Percentiles rank a stretch among this genome's conserved stretches.
phyloP scores from a whole-genome alignment of 2,797 vertebrate species.

The Danio choprae region DNA sequence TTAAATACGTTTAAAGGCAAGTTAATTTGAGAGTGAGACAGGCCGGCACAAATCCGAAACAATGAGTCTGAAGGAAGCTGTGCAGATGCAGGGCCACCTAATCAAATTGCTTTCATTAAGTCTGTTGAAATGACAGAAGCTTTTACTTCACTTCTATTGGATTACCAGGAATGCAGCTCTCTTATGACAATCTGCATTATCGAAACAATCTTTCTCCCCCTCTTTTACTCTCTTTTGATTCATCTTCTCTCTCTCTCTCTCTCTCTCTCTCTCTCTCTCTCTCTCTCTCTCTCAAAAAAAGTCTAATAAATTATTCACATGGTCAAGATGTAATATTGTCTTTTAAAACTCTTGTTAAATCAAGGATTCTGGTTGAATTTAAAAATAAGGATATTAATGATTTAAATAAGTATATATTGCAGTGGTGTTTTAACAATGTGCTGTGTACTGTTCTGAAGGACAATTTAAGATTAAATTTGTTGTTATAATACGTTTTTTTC shows the following conservation, averaged over 20 bases:
- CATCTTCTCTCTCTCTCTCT: conserved; percentile 38
- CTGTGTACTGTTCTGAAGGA: no score
- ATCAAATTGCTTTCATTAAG: conserved; percentile 74
- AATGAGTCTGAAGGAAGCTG: conserved; percentile 65
- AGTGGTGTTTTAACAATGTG: no score
- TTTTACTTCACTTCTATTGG: conserved; percentile 68
- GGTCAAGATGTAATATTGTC: no score
- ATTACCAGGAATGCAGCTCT: conserved; percentile 70
- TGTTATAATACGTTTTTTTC: no score
- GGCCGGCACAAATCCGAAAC: conserved; percentile 65
- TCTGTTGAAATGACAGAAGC: conserved; percentile 68
- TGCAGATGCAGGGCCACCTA: conserved; percentile 57
- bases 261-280: conserved; percentile 39
- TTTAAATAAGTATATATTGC: no score
- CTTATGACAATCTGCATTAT: conserved; percentile 76
- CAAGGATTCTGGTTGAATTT: no score
- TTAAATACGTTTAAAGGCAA: conserved; percentile 57
- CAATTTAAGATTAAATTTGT: no score
- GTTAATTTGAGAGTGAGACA: conserved; percentile 61
- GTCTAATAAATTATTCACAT: no score
- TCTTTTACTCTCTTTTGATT: conserved; percentile 55
- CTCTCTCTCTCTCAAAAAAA: conserved; percentile 48
- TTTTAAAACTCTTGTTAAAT: no score
- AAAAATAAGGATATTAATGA: no score
- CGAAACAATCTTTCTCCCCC: conserved; percentile 69